Conservation (phyloP, 2,113 vertebrate genomes). For the Pangasianodon hypophthalmus region DNA sequence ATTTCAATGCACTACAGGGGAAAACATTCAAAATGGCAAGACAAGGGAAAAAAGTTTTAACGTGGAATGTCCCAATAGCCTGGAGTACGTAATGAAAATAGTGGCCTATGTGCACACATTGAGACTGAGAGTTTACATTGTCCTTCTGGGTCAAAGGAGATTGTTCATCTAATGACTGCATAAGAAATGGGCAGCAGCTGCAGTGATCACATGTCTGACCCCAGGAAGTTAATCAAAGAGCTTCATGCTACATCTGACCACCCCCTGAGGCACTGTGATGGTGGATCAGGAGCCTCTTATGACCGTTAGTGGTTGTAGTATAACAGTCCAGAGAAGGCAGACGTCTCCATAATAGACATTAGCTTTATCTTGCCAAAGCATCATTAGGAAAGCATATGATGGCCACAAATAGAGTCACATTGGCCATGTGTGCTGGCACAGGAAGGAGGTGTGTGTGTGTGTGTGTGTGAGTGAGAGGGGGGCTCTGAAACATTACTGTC, state of each 20-base stretch:
- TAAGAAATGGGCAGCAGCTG: slow-evolving; percentile 42
- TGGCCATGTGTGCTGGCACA: background rate
- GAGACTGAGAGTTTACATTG: slow-evolving; percentile 11
- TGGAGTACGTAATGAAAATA: slow-evolving; percentile 5
- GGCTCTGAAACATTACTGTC: background rate
- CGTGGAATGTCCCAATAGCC: background rate
- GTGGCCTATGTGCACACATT: background rate
- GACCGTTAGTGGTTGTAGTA: slow-evolving; percentile 29
- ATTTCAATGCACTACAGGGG: background rate
- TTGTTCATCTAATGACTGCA: slow-evolving; percentile 8
- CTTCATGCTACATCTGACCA: slow-evolving; percentile 40
- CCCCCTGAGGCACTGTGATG: slow-evolving; percentile 27
- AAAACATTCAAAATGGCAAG: slow-evolving; percentile 19
- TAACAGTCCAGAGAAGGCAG: background rate
- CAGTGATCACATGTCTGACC: slow-evolving; percentile 53
- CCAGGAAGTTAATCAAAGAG: slow-evolving; percentile 42
- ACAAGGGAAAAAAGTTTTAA: background rate
- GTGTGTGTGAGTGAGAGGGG: background rate
- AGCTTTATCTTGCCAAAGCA: slow-evolving; percentile 20
- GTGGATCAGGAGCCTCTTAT: slow-evolving; percentile 34
- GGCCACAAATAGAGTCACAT: slow-evolving; percentile 10
- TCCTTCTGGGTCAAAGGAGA: slow-evolving; percentile 19
- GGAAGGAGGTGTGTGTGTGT: background rate
- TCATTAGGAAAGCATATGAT: slow-evolving; percentile 23
- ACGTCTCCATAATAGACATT: slow-evolving; percentile 3